Conservation (phyloP, 2,797 vertebrate species). For the Acestrorhynchus altus region DNA sequence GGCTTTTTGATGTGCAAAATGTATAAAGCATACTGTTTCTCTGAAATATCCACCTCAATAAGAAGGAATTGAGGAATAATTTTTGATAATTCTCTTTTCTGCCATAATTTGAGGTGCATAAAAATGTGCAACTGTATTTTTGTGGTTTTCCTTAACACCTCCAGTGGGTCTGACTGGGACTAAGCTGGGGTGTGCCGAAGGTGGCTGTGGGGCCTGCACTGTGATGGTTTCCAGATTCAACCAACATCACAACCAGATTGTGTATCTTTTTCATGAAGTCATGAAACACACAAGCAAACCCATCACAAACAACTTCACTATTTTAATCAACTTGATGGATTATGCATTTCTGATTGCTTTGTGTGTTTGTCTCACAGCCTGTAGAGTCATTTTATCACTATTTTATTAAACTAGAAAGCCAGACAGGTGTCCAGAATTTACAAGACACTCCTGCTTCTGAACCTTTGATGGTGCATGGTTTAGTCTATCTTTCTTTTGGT, state of each 20-base stretch:
- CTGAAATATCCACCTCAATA: too few relatives aligned
- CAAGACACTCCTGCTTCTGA: background rate
- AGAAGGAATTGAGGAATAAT: too few relatives aligned
- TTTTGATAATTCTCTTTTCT: too few relatives aligned
- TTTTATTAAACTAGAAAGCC: too few relatives aligned
- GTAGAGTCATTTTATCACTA: too few relatives aligned
- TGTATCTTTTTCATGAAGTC: conserved; percentile 86
- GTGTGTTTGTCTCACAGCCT: too few relatives aligned
- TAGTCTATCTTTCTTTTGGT: too few relatives aligned
- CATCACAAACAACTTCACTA: background rate
- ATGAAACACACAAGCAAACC: too few relatives aligned
- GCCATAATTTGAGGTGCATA: background rate
- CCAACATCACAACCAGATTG: conserved; percentile 73
- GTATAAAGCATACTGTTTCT: too few relatives aligned
- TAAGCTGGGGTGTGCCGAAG: conserved; percentile 95
- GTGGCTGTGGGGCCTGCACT: conserved; percentile 95
- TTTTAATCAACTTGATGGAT: too few relatives aligned
- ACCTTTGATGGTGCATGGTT: background rate
- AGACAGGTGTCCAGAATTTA: background rate
- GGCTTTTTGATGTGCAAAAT: too few relatives aligned
- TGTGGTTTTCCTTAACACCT: conserved; percentile 74
- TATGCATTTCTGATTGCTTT: background rate
- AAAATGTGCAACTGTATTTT: conserved; percentile 5
- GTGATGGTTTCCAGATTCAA: conserved; percentile 93
- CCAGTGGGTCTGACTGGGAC: conserved; percentile 92